A percentile compares a stretch with the other conserved stretches of the same genome.
phyloP scores from a whole-genome alignment of 2,113 vertebrate genomes.

The Anser brachyrhynchus region DNA sequence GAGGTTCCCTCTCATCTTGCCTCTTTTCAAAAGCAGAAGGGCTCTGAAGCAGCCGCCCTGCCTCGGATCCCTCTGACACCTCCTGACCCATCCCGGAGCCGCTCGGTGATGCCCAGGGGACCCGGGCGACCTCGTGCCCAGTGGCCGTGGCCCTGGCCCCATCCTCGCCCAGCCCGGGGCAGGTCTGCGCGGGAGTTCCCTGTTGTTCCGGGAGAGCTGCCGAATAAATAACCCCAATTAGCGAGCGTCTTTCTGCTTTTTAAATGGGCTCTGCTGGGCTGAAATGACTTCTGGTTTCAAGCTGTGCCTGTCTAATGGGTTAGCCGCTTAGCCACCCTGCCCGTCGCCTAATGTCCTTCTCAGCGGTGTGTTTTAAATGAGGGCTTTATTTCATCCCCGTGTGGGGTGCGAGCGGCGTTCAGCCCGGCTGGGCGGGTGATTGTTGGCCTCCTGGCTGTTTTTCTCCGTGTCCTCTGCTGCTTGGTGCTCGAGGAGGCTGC shows the following conservation, averaged over 20 bases:
- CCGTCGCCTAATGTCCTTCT: neutral
- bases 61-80: neutral
- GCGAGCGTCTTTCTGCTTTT: neutral
- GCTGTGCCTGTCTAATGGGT: neutral
- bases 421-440: neutral
- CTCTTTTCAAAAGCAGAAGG: neutral
- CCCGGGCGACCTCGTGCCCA: rapidly evolving
- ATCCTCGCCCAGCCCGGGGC: rapidly evolving
- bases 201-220: rapidly evolving
- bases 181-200: rapidly evolving
- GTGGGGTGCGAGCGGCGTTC: rapidly evolving
- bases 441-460: neutral
- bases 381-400: neutral
- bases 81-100: neutral
- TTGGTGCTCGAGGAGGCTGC: neutral
- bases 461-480: neutral
- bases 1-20: neutral
- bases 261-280: rapidly evolving
- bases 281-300: neutral
- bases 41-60: neutral
- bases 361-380: neutral
- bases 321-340: neutral
- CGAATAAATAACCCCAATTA: neutral
- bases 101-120: neutral
- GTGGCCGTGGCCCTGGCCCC: neutral